A percentile compares a stretch with the other conserved stretches of the same genome.
Conservation (phyloP, 2,888 invertebrate genomes). For the Nomada fabriciana region DNA sequence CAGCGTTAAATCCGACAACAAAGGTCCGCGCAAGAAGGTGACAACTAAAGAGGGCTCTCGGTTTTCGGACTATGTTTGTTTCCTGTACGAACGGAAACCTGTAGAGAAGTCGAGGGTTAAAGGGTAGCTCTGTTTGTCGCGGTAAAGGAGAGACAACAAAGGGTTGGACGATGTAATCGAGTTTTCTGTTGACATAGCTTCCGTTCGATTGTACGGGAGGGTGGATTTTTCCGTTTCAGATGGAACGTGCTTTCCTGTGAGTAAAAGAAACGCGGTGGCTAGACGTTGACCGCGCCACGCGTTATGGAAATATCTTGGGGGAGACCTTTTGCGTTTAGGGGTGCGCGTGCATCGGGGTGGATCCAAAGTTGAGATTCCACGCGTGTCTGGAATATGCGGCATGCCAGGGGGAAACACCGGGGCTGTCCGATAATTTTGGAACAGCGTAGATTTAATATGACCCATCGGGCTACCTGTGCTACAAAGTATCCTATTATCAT, state of each 20-base stretch:
- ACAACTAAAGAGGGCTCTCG: neutral
- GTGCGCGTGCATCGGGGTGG: conserved; percentile 31
- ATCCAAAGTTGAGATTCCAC: conserved; percentile 67
- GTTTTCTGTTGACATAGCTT: conserved; percentile 30
- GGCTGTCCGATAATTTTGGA: conserved; percentile 45
- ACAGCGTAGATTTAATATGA: conserved; percentile 48
- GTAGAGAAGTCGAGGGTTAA: conserved; percentile 12
- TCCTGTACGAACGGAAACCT: neutral
- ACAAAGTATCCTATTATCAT: conserved; percentile 32
- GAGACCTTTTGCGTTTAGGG: conserved; percentile 54
- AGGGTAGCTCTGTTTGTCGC: conserved; percentile 8
- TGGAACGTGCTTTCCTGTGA: neutral
- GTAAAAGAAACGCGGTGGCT: neutral
- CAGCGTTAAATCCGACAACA: neutral
- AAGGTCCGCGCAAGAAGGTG: neutral
- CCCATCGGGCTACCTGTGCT: neutral
- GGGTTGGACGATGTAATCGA: conserved; percentile 23
- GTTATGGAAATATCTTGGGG: conserved; percentile 70
- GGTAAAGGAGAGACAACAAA: conserved; percentile 12
- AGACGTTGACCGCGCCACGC: conserved; percentile 46
- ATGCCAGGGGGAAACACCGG: conserved; percentile 54
- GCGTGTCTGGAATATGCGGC: conserved; percentile 61
- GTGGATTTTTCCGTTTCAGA: neutral
- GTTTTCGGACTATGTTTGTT: conserved; percentile 1
- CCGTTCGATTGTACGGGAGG: neutral